Base-by-base conservation (phyloP, 2,113 vertebrate genomes). In the Dunckerocampus dactyliophorus region DNA sequence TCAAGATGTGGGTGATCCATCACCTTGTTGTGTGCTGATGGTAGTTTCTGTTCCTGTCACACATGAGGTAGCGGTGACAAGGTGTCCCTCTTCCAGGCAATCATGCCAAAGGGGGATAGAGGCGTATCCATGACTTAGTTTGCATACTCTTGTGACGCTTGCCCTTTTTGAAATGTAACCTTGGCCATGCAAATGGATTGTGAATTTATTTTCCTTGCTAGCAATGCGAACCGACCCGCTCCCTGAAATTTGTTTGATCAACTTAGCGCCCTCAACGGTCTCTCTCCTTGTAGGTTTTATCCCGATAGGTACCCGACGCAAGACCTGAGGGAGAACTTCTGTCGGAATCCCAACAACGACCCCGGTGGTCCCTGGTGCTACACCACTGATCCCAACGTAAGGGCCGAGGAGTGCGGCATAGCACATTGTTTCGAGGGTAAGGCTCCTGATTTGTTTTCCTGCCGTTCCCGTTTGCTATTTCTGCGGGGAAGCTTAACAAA, bases 321-420 rank as follows among this genome's bases (percentile, higher is more conserved):
- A 84, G 94, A 97, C 88, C 92, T 98, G 73, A 89, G 91, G 79
- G 93, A 94, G 86, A 99, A 98, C 89, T 97, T 95, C 86, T 99
- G 96, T 66, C 92, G 96, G 65, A 99, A 98, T 83, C 95, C 96
- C 55, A 92, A 92, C 82, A 94, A 94, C 72, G 94, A 97, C 80
- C 92, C 92, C 52, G 93, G 92, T 78, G 95, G 96, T 51, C 96
- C 96, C 0, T 99, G 96, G 96, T 99, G 96, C 73, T 99, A 95
- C 85, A 99, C 96, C 69, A 95, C 91, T 55, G 93, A 93, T 43
- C 94, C 95, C 11, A 91, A 92, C 65, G 91, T 74, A 0, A 93
- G 96, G 28, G 89, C 93, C 6, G 93, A 99, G 85, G 92, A 93
- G 75, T 99, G 96, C 60, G 91, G 92, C 77, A 88, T 98, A 67